A percentile compares a stretch with the other conserved stretches of the same genome.
phyloP scores from a whole-genome alignment of 2,113 vertebrate genomes.

The Cairina moschata region DNA sequence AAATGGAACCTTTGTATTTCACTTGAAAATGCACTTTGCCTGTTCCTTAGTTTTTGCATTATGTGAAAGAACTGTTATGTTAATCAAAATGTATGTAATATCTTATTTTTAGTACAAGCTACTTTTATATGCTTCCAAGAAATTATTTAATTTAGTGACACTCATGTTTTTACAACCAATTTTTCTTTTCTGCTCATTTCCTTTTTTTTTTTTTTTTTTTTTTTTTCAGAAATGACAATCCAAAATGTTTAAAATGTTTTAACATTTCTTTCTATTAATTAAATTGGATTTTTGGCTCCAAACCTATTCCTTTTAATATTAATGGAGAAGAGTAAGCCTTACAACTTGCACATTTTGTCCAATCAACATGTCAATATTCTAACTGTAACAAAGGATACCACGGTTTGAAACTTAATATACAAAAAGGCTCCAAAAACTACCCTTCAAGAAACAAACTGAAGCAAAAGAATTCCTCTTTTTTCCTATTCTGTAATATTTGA shows the following conservation, averaged over 20 bases:
- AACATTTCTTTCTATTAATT: background rate
- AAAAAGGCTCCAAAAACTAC: background rate
- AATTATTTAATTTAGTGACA: background rate
- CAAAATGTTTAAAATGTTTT: background rate
- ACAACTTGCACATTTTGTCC: background rate
- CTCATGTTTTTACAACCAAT: too few species aligned
- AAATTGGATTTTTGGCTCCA: background rate
- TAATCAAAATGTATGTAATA: background rate
- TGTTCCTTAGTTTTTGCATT: background rate
- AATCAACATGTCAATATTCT: background rate
- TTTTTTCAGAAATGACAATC: background rate
- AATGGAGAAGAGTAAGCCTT: background rate
- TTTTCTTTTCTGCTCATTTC: background rate
- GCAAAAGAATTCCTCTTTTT: background rate
- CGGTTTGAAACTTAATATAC: background rate
- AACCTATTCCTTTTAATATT: background rate
- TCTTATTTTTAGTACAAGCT: background rate
- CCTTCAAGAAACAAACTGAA: too few species aligned
- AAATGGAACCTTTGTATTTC: fast-evolving
- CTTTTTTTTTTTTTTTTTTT: background rate
- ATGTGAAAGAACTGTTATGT: background rate
- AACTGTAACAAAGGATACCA: background rate
- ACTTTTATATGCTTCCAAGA: background rate
- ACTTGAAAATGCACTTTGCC: background rate
- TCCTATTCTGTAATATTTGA: background rate